phyloP scores from a whole-genome alignment of 2,113 vertebrate species.

The Ctenomys sociabilis region DNA sequence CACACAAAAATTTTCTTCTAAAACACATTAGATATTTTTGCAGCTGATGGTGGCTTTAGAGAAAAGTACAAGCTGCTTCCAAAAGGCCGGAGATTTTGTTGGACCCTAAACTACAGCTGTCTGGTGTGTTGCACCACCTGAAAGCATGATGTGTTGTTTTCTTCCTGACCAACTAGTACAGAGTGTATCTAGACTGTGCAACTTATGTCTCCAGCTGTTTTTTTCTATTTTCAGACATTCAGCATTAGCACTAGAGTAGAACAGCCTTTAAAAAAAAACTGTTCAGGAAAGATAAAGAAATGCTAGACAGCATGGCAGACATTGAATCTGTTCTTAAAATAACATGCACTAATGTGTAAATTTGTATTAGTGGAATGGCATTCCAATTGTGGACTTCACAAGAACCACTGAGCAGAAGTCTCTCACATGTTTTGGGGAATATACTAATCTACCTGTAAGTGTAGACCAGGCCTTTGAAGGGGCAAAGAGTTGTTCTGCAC shows the following conservation, averaged over 20 bases:
- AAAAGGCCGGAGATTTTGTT: slow-evolving; percentile 38
- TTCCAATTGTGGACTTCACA: background rate
- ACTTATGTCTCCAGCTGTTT: slow-evolving; percentile 54
- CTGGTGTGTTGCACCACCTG: slow-evolving; percentile 40
- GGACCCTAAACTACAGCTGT: slow-evolving; percentile 59
- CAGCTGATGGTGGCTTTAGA: slow-evolving; percentile 68
- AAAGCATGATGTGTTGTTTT: slow-evolving; percentile 55
- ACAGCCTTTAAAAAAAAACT: background rate
- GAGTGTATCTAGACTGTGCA: background rate
- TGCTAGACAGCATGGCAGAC: background rate
- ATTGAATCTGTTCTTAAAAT: background rate
- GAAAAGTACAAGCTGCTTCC: slow-evolving; percentile 50
- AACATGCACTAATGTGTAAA: background rate
- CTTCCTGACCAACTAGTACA: slow-evolving; percentile 50
- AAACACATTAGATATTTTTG: slow-evolving; percentile 72
- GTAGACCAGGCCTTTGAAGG: background rate
- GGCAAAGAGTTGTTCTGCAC: background rate
- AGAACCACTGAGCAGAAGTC: background rate
- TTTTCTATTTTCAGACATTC: background rate
- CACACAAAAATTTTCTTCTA: slow-evolving; percentile 63
- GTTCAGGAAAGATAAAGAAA: background rate
- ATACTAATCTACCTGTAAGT: background rate
- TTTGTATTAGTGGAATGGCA: background rate
- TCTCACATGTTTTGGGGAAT: background rate
- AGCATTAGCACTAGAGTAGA: background rate